These are phyloP conservation scores for human DNA, from an alignment of 2,113 vertebrate species.

Conservation along the genomic window DNA sequence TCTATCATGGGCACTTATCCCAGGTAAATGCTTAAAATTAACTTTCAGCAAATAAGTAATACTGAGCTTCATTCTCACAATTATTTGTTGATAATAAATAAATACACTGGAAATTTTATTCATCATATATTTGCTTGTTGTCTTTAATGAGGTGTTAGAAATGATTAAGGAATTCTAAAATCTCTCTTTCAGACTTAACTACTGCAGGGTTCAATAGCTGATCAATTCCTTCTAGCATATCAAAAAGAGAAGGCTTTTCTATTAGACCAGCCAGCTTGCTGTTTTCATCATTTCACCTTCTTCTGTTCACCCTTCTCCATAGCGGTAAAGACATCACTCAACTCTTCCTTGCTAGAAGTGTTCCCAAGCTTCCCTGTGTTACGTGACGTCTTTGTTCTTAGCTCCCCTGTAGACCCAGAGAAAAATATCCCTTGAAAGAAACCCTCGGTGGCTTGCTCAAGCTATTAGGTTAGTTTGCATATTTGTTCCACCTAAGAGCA, in stretches of 20 bases:
- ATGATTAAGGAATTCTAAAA: background rate
- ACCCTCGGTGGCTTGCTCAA: background rate
- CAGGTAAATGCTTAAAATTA: background rate
- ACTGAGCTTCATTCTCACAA: background rate
- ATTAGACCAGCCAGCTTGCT: background rate
- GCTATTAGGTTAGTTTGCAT: background rate
- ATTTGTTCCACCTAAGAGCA: conserved; percentile 23
- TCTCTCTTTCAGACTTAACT: background rate
- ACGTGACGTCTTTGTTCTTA: background rate
- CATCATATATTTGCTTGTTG: background rate
- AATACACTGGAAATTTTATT: background rate
- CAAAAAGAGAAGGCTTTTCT: background rate
- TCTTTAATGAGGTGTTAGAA: background rate
- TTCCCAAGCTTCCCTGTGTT: background rate
- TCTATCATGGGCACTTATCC: background rate
- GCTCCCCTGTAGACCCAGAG: background rate
- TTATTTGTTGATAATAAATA: background rate
- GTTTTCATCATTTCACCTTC: background rate
- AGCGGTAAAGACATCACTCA: background rate
- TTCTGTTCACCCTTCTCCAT: background rate
- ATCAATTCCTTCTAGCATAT: background rate
- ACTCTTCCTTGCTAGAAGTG: background rate
- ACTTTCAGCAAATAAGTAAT: background rate
- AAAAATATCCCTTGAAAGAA: conserved; percentile 9
- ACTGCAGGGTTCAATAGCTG: background rate